Conservation (phyloP, 2,113 vertebrate species). For the Ellobius talpinus region DNA sequence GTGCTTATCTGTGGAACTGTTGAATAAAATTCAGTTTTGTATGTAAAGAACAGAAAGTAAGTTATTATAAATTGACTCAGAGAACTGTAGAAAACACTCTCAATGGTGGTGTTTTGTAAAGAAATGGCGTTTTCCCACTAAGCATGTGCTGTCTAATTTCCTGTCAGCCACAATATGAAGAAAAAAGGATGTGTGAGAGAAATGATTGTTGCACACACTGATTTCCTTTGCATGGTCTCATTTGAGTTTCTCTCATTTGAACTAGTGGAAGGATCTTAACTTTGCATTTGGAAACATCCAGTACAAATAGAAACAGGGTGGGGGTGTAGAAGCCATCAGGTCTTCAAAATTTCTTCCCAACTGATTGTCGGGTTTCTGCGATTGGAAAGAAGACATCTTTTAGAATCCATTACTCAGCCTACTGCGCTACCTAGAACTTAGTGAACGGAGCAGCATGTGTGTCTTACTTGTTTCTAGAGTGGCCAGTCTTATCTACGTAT, state of each 20-base stretch:
- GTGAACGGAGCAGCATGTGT: not conserved
- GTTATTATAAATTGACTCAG: conserved; percentile 41
- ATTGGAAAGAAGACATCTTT: not conserved
- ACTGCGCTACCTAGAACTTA: not conserved
- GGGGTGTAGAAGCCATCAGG: not conserved
- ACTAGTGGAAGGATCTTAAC: conserved; percentile 87
- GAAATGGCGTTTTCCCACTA: conserved; percentile 53
- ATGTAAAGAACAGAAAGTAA: conserved; percentile 18
- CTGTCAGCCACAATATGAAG: conserved; percentile 70
- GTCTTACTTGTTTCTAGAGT: not conserved
- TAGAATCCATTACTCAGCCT: not conserved
- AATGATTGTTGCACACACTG: conserved; percentile 85
- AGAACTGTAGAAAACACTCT: conserved; percentile 42
- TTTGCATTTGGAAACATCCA: conserved; percentile 87
- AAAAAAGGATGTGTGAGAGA: conserved; percentile 71
- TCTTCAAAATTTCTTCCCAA: not conserved
- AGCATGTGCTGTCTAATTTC: conserved; percentile 58
- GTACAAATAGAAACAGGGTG: conserved; percentile 83
- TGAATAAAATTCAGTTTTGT: conserved; percentile 34
- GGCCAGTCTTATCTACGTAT: not conserved
- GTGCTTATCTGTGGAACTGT: conserved; percentile 26
- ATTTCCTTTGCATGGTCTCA: conserved; percentile 86
- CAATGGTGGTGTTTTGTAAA: not conserved
- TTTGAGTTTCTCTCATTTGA: conserved; percentile 76
- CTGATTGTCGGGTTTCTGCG: not conserved